Percentiles rank a stretch among this genome's conserved stretches.
These are phyloP conservation scores for Neodiprion virginianus DNA, from an alignment of 1,140 invertebrate genomes.

Conservation along the genomic window DNA sequence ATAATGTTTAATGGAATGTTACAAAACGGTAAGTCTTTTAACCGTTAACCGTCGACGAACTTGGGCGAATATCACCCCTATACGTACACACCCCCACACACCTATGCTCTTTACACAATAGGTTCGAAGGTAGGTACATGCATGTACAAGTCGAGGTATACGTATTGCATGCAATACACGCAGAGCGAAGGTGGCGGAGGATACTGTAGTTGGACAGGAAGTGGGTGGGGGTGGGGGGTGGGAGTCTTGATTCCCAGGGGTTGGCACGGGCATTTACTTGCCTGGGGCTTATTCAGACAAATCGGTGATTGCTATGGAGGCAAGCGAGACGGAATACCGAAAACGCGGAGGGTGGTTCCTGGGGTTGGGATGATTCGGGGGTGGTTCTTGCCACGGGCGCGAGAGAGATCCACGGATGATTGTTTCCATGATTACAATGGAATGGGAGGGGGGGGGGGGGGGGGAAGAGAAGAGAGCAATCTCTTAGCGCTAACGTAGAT, in stretches of 20 bases:
- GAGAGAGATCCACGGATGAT: conserved; percentile 54
- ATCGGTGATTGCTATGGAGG: conserved; percentile 59
- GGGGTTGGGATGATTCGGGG: conserved; percentile 1
- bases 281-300: conserved; percentile 61
- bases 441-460: conserved; percentile 36
- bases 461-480: conserved; percentile 50
- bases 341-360: conserved; percentile 20
- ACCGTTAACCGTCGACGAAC: conserved; percentile 53
- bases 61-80: conserved; percentile 41
- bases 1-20: too few relatives aligned
- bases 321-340: conserved; percentile 47
- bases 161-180: too few relatives aligned
- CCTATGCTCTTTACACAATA: too few relatives aligned
- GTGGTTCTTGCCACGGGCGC: not conserved
- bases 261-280: conserved; percentile 57
- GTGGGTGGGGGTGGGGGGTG: conserved; percentile 29
- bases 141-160: too few relatives aligned
- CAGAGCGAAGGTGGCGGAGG: conserved; percentile 29
- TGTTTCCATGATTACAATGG: conserved; percentile 62
- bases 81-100: too few relatives aligned
- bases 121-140: not conserved
- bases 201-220: conserved; percentile 19
- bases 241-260: conserved; percentile 53
- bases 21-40: conserved; percentile 24
- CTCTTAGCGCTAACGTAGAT: conserved; percentile 59